A percentile compares a stretch with the other conserved stretches of the same genome.
Conservation (phyloP, 2,797 vertebrate species). For the Rhynchotus rufescens region DNA sequence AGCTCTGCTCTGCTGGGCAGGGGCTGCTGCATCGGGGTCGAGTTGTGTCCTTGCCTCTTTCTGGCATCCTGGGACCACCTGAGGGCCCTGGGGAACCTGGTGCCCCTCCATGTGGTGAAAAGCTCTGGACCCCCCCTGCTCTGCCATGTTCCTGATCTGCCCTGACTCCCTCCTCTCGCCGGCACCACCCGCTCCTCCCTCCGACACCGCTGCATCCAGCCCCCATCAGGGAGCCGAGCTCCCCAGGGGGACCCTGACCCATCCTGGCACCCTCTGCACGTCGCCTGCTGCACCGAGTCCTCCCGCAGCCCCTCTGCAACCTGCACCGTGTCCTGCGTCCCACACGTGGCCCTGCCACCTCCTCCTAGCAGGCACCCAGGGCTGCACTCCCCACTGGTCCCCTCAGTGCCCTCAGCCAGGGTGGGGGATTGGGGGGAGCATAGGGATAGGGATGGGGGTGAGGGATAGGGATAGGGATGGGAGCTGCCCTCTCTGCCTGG, state of each 20-base stretch:
- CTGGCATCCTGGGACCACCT: too few species aligned
- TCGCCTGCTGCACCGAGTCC: fast-evolving
- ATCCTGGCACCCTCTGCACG: neutral
- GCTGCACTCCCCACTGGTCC: neutral
- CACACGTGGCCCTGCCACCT: fast-evolving
- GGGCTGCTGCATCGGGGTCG: neutral
- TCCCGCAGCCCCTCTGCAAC: constrained; percentile 12
- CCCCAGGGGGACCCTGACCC: fast-evolving
- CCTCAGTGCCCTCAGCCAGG: fast-evolving
- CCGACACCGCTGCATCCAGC: neutral
- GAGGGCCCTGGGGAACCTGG: too few species aligned
- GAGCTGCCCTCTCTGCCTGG: neutral
- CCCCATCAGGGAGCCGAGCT: neutral
- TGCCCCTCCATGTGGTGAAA: neutral
- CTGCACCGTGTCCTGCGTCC: neutral
- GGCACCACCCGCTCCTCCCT: fast-evolving
- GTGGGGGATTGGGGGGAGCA: neutral
- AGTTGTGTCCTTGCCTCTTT: neutral
- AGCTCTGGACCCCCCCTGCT: neutral
- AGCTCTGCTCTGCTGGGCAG: neutral
- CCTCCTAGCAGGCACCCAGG: neutral
- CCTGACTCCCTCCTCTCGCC: neutral
- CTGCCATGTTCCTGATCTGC: neutral
- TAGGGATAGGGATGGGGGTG: neutral
- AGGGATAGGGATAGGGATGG: neutral